A percentile compares a stretch with the other conserved stretches of the same genome.
Evolutionary conservation across 2,888 invertebrate genomes (phyloP).

Genomic region (Palloptera scutellata): DNA sequence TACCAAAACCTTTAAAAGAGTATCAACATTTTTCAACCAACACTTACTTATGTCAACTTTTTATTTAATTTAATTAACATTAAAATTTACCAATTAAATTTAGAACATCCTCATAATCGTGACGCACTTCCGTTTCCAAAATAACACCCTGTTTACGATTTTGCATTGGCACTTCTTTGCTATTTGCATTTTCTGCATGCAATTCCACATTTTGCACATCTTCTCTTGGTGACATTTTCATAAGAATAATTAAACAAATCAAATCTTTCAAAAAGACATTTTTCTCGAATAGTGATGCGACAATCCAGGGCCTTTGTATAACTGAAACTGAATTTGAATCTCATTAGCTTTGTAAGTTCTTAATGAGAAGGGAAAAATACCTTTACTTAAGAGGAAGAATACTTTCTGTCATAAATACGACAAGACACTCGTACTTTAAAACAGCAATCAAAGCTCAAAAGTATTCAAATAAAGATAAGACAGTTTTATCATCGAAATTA

Average conservation of each 20-base stretch:
- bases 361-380: too few relatives aligned
- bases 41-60: background rate
- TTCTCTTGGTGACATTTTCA: conserved; percentile 18
- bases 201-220: conserved; percentile 24
- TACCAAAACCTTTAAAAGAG: conserved; percentile 69
- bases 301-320: background rate
- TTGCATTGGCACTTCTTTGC: background rate
- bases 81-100: conserved; percentile 48
- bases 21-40: background rate
- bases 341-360: too few relatives aligned
- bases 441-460: too few relatives aligned
- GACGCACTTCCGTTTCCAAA: conserved; percentile 1
- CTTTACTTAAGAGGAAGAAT: too few relatives aligned
- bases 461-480: too few relatives aligned
- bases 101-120: conserved; percentile 53
- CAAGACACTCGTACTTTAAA: too few relatives aligned
- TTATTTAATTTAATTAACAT: background rate
- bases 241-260: background rate
- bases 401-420: too few relatives aligned
- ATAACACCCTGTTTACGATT: background rate
- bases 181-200: conserved; percentile 5
- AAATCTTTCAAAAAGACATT: too few relatives aligned
- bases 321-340: background rate
- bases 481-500: too few relatives aligned
- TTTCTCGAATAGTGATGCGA: background rate